phyloP scores from a whole-genome alignment of 1,140 invertebrate species.

The Diabrotica virgifera region DNA sequence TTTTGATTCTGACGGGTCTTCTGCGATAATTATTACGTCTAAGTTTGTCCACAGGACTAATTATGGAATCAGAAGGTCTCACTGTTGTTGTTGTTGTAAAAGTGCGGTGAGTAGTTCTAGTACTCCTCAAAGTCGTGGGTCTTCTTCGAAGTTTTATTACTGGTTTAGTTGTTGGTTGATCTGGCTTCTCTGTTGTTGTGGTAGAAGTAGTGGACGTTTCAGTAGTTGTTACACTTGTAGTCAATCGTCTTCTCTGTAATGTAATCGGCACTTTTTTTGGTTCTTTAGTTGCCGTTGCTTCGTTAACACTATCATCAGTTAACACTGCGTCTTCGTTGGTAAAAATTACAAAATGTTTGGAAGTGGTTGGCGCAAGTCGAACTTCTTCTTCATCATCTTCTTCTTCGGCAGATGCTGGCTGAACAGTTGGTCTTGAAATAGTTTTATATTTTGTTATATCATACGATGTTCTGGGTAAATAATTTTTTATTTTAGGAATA shows the following conservation, averaged over 20 bases:
- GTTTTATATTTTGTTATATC: slow-evolving; percentile 47
- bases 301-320: not conserved
- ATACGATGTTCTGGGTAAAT: slow-evolving; percentile 38
- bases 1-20: slow-evolving; percentile 27
- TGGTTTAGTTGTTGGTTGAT: not conserved
- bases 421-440: slow-evolving; percentile 33
- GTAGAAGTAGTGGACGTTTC: slow-evolving; percentile 11
- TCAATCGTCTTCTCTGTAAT: slow-evolving; percentile 6
- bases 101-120: slow-evolving; percentile 17
- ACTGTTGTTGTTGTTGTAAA: slow-evolving; percentile 11
- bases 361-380: not conserved
- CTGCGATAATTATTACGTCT: slow-evolving; percentile 32
- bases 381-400: slow-evolving; percentile 26
- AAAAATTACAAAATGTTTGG: not conserved
- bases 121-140: slow-evolving; percentile 11
- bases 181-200: slow-evolving; percentile 15
- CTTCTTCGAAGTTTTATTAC: slow-evolving; percentile 15
- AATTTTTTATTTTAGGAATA: slow-evolving; percentile 39
- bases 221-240: not conserved
- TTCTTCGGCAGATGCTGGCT: slow-evolving; percentile 28
- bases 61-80: slow-evolving; percentile 1
- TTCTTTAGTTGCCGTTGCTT: not conserved
- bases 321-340: not conserved
- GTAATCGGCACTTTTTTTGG: not conserved
- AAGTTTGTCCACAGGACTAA: slow-evolving; percentile 20